phyloP scores from a whole-genome alignment of 37 sponge, comb jelly and placozoan species.

The Oscarella lobularis region DNA sequence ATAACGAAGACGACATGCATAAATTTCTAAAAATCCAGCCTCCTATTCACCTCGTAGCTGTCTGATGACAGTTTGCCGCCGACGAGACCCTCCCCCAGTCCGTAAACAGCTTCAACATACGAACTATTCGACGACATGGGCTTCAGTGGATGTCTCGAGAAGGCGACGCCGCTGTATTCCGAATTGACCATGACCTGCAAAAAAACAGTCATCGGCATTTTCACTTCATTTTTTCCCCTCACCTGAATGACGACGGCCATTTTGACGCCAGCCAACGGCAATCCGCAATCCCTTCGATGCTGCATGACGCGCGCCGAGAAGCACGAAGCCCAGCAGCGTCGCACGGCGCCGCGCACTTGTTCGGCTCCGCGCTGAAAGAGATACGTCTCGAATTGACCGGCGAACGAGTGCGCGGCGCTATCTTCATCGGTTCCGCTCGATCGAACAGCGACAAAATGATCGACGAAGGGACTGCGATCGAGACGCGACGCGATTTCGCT shows the following conservation, averaged over 20 bases:
- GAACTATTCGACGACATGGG: constrained; percentile 41
- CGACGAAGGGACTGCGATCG: constrained; percentile 12
- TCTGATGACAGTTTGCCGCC: constrained; percentile 68
- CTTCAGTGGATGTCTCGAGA: constrained; percentile 74
- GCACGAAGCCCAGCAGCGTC: constrained; percentile 63
- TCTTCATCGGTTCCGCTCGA: constrained; percentile 88
- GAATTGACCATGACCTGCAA: constrained; percentile 76
- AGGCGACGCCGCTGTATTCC: constrained; percentile 64
- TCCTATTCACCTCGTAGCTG: constrained; percentile 50
- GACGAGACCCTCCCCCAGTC: constrained; percentile 78
- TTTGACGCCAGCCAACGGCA: constrained; percentile 27
- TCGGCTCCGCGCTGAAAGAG: constrained; percentile 57
- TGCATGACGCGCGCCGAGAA: constrained; percentile 71
- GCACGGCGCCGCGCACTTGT: constrained; percentile 25
- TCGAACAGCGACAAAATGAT: constrained; percentile 51
- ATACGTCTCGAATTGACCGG: constrained; percentile 81
- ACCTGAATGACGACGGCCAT: constrained; percentile 86
- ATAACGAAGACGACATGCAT: too few relatives aligned
- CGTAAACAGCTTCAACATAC: constrained; percentile 71
- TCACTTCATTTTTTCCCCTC: neutral
- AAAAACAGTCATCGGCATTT: constrained; percentile 19
- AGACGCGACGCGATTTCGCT: constrained; percentile 19
- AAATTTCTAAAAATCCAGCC: too few relatives aligned
- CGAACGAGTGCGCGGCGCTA: constrained; percentile 73
- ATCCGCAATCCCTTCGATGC: constrained; percentile 45